Evolutionary conservation across 2,888 invertebrate genomes (phyloP).

Genomic region (Cynaeus angustus): DNA sequence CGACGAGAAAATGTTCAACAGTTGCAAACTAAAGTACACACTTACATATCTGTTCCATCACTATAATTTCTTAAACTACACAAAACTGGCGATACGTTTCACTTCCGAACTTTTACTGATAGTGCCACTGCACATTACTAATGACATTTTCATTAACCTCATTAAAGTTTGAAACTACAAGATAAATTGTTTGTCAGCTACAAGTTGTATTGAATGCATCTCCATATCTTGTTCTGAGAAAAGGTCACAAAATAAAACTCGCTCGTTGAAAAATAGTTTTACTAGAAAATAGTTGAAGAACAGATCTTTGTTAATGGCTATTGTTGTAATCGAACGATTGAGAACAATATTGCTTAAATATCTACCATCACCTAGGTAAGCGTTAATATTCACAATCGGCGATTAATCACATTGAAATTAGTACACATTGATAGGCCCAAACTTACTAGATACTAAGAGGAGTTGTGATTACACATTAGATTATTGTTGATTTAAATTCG

Average conservation of each 20-base stretch:
- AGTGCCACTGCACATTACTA: too few relatives aligned
- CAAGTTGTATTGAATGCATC: too few relatives aligned
- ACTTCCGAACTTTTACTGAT: background rate
- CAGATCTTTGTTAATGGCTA: background rate
- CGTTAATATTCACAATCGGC: conserved; percentile 4
- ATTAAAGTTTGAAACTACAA: too few relatives aligned
- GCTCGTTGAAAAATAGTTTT: background rate
- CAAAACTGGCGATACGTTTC: background rate
- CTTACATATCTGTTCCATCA: background rate
- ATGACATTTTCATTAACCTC: too few relatives aligned
- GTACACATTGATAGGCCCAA: conserved; percentile 4
- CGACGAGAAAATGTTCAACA: too few relatives aligned
- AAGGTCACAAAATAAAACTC: background rate
- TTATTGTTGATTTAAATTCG: background rate
- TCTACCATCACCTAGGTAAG: background rate
- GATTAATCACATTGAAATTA: conserved; percentile 1
- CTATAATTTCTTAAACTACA: background rate
- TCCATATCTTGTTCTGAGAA: too few relatives aligned
- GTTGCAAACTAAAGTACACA: background rate
- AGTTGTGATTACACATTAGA: background rate
- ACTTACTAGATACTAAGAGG: background rate
- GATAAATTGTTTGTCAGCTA: too few relatives aligned
- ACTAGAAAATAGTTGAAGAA: conserved; percentile 2
- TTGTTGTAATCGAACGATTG: conserved; percentile 2
- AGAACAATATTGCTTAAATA: background rate